These are phyloP conservation scores for Trissonchulus latispiculum DNA, from an alignment of 2,888 invertebrate genomes.

Conservation along the genomic window DNA sequence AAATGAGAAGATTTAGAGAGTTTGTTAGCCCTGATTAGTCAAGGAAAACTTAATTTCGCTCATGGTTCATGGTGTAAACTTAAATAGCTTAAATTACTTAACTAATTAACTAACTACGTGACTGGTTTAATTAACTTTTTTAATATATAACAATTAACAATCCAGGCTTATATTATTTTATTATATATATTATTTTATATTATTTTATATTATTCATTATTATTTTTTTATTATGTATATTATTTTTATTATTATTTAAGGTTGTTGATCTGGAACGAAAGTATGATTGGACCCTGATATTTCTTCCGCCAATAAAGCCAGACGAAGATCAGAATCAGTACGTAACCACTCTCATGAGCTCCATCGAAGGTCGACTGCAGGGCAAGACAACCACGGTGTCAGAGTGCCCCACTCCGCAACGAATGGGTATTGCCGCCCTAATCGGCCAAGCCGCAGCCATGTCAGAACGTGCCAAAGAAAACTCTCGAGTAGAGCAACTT, in stretches of 20 bases:
- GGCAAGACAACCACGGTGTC: neutral
- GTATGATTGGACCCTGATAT: conserved; percentile 84
- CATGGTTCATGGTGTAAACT: too few species aligned
- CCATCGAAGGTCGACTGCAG: conserved; percentile 4
- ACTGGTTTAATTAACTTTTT: too few species aligned
- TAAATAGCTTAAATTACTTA: too few species aligned
- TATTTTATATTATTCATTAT: conserved; percentile 3
- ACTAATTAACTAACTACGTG: too few species aligned
- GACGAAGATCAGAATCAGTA: conserved; percentile 84
- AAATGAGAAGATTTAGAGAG: too few species aligned
- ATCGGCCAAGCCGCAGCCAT: conserved; percentile 35
- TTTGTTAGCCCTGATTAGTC: too few species aligned
- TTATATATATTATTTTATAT: too few species aligned
- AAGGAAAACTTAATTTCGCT: too few species aligned
- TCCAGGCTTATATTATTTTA: too few species aligned
- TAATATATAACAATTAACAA: too few species aligned
- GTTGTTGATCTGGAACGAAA: conserved; percentile 74
- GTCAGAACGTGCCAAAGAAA: conserved; percentile 36
- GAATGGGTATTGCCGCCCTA: conserved; percentile 35
- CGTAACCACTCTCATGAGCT: conserved; percentile 50
- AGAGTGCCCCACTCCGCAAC: neutral
- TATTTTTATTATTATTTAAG: too few species aligned
- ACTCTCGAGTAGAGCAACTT: conserved; percentile 32
- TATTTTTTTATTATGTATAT: neutral
- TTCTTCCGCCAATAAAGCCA: conserved; percentile 84